These are phyloP conservation scores for Tridacna gigas DNA, from an alignment of 2,888 invertebrate genomes.

Conservation along the genomic window DNA sequence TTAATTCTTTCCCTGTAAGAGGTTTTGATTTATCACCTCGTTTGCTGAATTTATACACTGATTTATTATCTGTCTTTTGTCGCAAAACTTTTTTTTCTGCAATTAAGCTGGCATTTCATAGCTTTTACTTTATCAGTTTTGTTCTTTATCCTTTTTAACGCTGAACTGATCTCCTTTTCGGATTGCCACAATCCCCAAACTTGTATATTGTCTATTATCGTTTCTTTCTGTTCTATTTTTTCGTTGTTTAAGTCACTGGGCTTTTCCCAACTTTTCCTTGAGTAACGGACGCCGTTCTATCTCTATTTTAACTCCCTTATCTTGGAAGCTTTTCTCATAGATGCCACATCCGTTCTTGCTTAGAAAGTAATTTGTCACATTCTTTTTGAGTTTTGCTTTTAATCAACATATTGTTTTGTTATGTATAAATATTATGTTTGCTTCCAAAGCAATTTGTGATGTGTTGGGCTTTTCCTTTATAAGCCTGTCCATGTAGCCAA, in stretches of 20 bases:
- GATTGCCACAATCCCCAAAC: conserved; percentile 58
- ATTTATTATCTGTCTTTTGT: conserved; percentile 31
- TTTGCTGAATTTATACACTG: conserved; percentile 2
- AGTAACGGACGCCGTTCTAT: background rate
- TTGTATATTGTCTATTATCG: conserved; percentile 39
- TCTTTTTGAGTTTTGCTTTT: conserved; percentile 5
- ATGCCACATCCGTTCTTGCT: conserved; percentile 38
- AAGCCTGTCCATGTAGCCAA: conserved; percentile 38
- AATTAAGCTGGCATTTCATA: conserved; percentile 36
- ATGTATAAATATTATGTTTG: conserved; percentile 40
- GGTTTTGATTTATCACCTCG: background rate
- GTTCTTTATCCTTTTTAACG: conserved; percentile 16
- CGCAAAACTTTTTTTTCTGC: conserved; percentile 39
- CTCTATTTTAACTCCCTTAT: background rate
- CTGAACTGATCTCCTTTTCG: conserved; percentile 35
- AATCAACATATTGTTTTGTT: conserved; percentile 49
- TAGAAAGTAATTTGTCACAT: conserved; percentile 10
- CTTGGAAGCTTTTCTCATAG: conserved; percentile 13
- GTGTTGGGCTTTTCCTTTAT: conserved; percentile 48
- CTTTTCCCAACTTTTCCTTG: conserved; percentile 6
- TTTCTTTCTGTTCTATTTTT: conserved; percentile 33
- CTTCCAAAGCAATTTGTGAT: conserved; percentile 34
- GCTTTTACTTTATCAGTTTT: conserved; percentile 34
- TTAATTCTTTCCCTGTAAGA: conserved; percentile 12
- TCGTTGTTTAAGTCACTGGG: conserved; percentile 8